phyloP scores from a whole-genome alignment of 2,888 invertebrate species.

The Neocrepidodera transversa region DNA sequence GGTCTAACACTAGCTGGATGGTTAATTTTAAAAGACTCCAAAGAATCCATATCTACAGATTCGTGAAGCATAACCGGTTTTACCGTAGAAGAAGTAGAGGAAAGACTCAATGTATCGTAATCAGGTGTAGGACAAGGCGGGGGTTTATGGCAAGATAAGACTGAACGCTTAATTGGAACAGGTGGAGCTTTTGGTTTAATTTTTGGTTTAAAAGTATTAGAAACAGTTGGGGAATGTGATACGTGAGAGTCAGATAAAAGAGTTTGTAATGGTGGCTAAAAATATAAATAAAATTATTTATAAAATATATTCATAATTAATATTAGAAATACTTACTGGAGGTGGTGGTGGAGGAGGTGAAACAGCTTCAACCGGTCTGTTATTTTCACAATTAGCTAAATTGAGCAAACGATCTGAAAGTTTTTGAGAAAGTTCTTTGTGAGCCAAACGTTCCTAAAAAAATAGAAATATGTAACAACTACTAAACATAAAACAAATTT shows the following conservation, averaged over 20 bases:
- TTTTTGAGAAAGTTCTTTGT: slow-evolving; percentile 52
- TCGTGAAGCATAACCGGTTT: slow-evolving; percentile 56
- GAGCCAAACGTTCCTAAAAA: slow-evolving; percentile 54
- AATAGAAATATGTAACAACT: too few species aligned
- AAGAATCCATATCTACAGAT: slow-evolving; percentile 76
- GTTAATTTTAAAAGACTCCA: slow-evolving; percentile 77
- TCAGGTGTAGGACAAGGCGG: slow-evolving; percentile 64
- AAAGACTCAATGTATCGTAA: slow-evolving; percentile 62
- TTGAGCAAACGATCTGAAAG: slow-evolving; percentile 51
- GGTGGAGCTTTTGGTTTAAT: slow-evolving; percentile 55
- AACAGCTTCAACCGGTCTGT: slow-evolving; percentile 36
- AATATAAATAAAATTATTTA: slow-evolving; percentile 19
- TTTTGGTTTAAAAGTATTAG: slow-evolving; percentile 47
- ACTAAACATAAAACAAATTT: too few species aligned
- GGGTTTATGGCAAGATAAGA: slow-evolving; percentile 57
- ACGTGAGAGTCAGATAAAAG: too few species aligned
- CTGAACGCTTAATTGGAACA: slow-evolving; percentile 57
- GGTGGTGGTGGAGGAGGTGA: slow-evolving; percentile 67
- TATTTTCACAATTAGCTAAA: slow-evolving; percentile 49
- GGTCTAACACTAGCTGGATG: slow-evolving; percentile 68
- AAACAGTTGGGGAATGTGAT: slow-evolving; percentile 27
- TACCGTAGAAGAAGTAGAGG: slow-evolving; percentile 49
- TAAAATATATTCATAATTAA: not conserved
- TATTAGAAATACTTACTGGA: slow-evolving; percentile 62
- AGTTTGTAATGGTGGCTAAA: slow-evolving; percentile 41